Evolutionary conservation across 2,113 vertebrate species (phyloP), one percentile per base, ranked within the genome.

Genomic region (Macquaria australasica): DNA sequence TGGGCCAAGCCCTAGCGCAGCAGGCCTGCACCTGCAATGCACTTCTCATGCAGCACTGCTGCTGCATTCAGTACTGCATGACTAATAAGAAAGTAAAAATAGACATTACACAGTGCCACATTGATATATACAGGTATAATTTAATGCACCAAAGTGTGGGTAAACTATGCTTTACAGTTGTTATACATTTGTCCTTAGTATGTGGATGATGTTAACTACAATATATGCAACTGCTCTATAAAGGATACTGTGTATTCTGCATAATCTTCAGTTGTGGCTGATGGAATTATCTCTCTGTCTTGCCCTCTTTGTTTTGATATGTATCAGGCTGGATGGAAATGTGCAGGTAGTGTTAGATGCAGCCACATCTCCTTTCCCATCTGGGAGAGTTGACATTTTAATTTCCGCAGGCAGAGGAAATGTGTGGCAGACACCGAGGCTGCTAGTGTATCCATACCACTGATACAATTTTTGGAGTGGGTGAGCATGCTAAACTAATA

Each of bases 321-420:
- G 50, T 73, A 90, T 85, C 76, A 78, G 31, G 20, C 63, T 78
- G 21, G n/a, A 72, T 81, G 59, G n/a, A 11, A 84, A 43, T 81
- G 58, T 53, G 69, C 53, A 56, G 73, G 51, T 70, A 71, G 73
- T 88, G 43, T 82, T 73, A 68, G 56, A 77, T 16, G 64, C 50
- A 81, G 28, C 6, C 4, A 58, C 69, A 77, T 79, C 84, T 77
- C 59, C 37, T 34, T 78, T 73, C 31, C 68, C 51, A 66, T 92
- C 84, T 70, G 55, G 51, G 25, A 79, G 50, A 59, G 55, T 7
- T 82, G 84, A 84, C 86, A 73, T 89, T 91, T 93, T 90, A 66
- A 93, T 94, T 88, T 93, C 93, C 85, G 73, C 79, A 82, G 71
- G 70, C 55, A 75, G 48, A 53, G 66, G n/a, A 75, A 77, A 53